A percentile compares a stretch with the other conserved stretches of the same genome.
Evolutionary conservation across 2,888 invertebrate species (phyloP).

Genomic region (Mythimna lalbum): DNA sequence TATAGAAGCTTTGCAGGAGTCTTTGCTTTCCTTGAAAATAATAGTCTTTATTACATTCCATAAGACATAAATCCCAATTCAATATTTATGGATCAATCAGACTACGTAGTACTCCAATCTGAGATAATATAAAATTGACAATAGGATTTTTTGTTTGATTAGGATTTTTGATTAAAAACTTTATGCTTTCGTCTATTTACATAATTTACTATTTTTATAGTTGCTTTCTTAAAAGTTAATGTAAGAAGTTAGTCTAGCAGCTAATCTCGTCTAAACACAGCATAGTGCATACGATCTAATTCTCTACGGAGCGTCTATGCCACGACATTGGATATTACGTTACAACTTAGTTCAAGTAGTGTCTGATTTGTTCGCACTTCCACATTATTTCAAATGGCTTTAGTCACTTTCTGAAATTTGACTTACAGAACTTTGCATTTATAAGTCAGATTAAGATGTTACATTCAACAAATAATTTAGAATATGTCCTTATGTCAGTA

Average conservation of each 20-base stretch:
- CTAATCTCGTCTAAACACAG: slow-evolving; percentile 61
- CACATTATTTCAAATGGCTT: slow-evolving; percentile 49
- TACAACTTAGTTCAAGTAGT: slow-evolving; percentile 74
- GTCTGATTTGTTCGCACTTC: slow-evolving; percentile 77
- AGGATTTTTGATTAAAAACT: no score
- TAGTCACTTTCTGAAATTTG: slow-evolving; percentile 40
- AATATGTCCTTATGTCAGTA: no score
- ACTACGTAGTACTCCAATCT: no score
- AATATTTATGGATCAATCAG: no score
- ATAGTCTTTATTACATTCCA: no score
- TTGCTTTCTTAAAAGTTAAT: neutral
- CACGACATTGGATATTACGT: slow-evolving; percentile 67
- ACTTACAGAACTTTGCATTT: slow-evolving; percentile 1
- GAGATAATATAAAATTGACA: no score
- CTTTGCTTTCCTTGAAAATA: no score
- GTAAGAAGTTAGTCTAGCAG: neutral
- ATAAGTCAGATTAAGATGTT: neutral
- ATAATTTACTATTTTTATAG: no score
- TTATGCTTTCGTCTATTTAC: no score
- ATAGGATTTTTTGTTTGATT: no score
- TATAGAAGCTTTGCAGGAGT: no score
- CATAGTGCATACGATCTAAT: slow-evolving; percentile 71
- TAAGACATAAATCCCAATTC: no score
- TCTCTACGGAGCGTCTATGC: slow-evolving; percentile 75
- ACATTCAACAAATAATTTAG: neutral